Percentiles rank a stretch among this genome's conserved stretches.
Evolutionary conservation across 2,113 vertebrate genomes (phyloP).

Genomic region (Cairina moschata): DNA sequence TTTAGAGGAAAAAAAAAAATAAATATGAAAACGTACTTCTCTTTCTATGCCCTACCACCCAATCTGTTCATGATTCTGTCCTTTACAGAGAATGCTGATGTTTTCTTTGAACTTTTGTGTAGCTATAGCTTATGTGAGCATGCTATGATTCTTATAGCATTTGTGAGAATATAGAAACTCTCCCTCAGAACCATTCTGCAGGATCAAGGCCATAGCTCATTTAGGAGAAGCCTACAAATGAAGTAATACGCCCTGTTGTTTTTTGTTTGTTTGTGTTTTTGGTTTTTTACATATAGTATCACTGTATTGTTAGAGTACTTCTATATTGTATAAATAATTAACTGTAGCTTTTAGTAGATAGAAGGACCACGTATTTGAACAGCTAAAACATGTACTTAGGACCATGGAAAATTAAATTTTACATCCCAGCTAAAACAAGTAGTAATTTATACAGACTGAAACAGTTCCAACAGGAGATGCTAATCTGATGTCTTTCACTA

Average conservation of each 20-base stretch:
- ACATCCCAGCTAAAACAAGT: not conserved
- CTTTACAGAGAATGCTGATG: not conserved
- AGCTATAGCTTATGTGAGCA: not conserved
- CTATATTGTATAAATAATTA: not conserved
- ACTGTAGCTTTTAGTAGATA: not conserved
- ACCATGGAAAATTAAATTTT: not conserved
- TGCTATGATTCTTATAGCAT: no score
- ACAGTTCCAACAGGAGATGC: accelerated
- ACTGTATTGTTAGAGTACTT: not conserved
- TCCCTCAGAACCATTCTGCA: not conserved
- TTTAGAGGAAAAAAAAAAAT: not conserved
- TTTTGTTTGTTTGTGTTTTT: not conserved
- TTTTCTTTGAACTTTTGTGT: not conserved
- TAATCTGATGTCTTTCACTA: not conserved
- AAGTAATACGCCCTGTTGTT: not conserved
- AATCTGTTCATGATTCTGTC: not conserved
- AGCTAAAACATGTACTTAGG: not conserved
- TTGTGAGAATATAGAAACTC: not conserved
- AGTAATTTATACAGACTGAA: not conserved
- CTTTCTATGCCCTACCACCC: not conserved
- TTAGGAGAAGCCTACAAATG: not conserved
- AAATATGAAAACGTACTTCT: not conserved
- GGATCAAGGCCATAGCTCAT: not conserved
- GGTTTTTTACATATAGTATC: not conserved
- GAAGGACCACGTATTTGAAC: not conserved